Conservation (phyloP, 1,140 invertebrate species). For the Ostrea edulis region DNA sequence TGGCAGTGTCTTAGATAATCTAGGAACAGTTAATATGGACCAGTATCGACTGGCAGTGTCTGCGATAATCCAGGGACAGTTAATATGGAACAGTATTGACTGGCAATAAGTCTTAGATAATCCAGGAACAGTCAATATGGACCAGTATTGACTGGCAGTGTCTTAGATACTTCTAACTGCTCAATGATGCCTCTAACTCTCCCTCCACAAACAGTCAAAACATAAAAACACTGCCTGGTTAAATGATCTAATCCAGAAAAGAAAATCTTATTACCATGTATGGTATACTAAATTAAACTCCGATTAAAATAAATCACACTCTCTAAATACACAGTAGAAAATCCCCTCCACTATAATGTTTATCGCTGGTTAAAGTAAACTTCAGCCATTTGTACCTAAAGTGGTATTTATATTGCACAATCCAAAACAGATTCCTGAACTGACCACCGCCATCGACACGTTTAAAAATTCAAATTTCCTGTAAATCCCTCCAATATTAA, state of each 20-base stretch:
- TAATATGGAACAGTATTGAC: no score
- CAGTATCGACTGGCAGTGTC: no score
- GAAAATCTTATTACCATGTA: conserved; percentile 27
- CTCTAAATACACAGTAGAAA: neutral
- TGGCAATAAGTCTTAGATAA: no score
- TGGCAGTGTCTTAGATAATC: no score
- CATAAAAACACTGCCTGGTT: neutral
- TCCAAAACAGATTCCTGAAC: neutral
- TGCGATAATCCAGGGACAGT: no score
- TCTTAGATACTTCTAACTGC: neutral
- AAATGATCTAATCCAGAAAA: neutral
- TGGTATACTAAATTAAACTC: conserved; percentile 14
- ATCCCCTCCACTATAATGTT: neutral
- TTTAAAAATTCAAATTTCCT: conserved; percentile 3
- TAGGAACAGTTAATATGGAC: no score
- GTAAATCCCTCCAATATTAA: conserved; percentile 9
- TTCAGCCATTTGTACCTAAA: neutral
- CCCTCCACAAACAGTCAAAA: neutral
- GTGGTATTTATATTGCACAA: conserved; percentile 1
- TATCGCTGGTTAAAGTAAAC: neutral
- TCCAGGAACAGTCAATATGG: no score
- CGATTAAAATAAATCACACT: conserved; percentile 7
- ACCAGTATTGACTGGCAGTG: neutral
- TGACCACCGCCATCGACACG: neutral
- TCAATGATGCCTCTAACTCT: neutral